Evolutionary conservation across 2,797 vertebrate genomes (phyloP).

Genomic region (Nannoperca australis): DNA sequence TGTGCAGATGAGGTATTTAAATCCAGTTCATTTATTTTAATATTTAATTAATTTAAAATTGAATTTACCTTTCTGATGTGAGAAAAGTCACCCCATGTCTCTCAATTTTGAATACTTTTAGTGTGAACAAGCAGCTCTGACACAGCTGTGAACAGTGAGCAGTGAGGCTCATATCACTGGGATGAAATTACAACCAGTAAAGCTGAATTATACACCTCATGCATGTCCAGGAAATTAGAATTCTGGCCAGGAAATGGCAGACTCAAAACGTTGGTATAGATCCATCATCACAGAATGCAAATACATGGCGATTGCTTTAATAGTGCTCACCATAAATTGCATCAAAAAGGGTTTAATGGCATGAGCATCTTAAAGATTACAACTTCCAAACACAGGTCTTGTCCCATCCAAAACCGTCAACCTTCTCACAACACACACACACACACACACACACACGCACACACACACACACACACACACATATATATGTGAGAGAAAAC

Average conservation of each 20-base stretch:
- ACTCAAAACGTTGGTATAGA: conserved; percentile 1
- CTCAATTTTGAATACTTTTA: conserved; percentile 13
- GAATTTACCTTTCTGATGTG: neutral
- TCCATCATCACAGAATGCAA: conserved; percentile 24
- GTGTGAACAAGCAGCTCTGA: conserved; percentile 13
- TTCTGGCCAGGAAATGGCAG: conserved; percentile 13
- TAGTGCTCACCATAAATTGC: neutral
- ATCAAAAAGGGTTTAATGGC: neutral
- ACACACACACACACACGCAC: too few relatives aligned
- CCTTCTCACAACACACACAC: neutral
- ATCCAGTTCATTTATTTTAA: too few relatives aligned
- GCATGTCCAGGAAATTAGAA: conserved; percentile 14
- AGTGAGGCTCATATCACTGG: neutral
- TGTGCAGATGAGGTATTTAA: too few relatives aligned
- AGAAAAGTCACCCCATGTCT: neutral
- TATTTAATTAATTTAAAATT: too few relatives aligned
- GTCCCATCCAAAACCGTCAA: neutral
- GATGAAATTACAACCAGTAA: neutral
- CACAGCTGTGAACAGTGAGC: neutral
- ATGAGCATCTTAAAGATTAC: neutral
- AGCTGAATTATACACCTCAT: conserved; percentile 14
- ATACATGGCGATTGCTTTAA: neutral
- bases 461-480: too few relatives aligned
- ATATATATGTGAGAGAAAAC: neutral
- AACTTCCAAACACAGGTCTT: neutral